Base-by-base conservation (phyloP, 2,888 invertebrate species). In the Sisyra nigra region DNA sequence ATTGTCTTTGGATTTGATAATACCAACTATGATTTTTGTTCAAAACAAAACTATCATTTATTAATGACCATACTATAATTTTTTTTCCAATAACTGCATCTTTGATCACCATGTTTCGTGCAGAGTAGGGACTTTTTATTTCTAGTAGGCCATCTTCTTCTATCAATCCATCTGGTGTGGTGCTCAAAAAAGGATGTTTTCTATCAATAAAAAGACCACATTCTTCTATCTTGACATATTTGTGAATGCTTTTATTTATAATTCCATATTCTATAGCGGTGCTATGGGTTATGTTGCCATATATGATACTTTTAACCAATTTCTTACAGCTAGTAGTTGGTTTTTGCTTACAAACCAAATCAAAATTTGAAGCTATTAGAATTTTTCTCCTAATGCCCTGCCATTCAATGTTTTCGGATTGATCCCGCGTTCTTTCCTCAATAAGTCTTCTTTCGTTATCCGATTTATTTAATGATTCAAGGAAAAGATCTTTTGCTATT, bases 351-450 rank as follows among this genome's bases (percentile, higher is more conserved):
- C 40, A 5, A 3, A 47, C 43, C 4, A 6, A 15, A 2, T 45
- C 47, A 40, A 47, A 45, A 33, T 40, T 33, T 7, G 45, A 45
- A 15, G 47, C 43, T 8, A 45, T 45, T 15, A 47, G 30, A 29
- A 45, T 46, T n/a, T 40, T 31, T 18, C 30, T 35, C 19, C 35
- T 44, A 24, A 42, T 40, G 8, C 24, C 31, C 37, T 36, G 13
- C 19, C 34, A 46, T 9, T 29, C 10, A 11, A 9, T 3, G 32
- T 44, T 46, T 9, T 33, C 37, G 19, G 37, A 44, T 44, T 46
- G 40, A 10, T 10, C 31, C n/a, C n/a, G n/a, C n/a, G n/a, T n/a
- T n/a, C n/a, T n/a, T n/a, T n/a, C n/a, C n/a, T n/a, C n/a, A n/a
- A n/a, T n/a, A n/a, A n/a, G n/a, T n/a, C n/a, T n/a, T n/a, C n/a